Evolutionary conservation across 2,113 vertebrate genomes (phyloP), one percentile per base, ranked within the genome.

Genomic region (Indicator indicator): DNA sequence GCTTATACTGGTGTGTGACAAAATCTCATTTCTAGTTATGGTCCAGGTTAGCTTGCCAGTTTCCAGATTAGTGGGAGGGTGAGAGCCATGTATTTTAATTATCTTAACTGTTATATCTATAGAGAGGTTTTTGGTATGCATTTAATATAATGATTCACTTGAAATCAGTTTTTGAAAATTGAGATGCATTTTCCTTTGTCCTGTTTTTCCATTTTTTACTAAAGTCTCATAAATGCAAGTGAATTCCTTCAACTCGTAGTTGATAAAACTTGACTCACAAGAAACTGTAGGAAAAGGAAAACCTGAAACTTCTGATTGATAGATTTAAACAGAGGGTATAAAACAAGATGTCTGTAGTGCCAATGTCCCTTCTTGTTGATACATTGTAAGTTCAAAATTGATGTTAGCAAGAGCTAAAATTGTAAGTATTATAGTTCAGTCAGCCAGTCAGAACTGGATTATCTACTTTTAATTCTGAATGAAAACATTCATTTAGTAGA

Each of bases 251-350:
- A 95, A 33, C 5, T 11, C 91, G 27, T 95, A 81, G 84, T 82
- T 92, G 83, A 76, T 97, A 96, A 95, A 94, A 68, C 63, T 68
- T 95, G 62, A 75, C 81, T 95, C 78, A 59, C 20, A 92, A 94
- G 68, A 92, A 60, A 83, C 33, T 80, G 65, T 75, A 94, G 79
- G 20, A 92, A 73, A 93, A 80, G 65, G 79, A 93, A 96, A 95
- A 20, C 6, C 4, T 20, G 19, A 95, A 83, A 86, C n/a, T 11
- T 76, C 83, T 88, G 83, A 92, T 58, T 63, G 75, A 81, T 86
- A 90, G 52, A 80, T 76, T 33, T 83, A 24, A 76, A 54, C 23
- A 68, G 36, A 89, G 44, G 5, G 3, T 83, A 62, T 77, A 86
- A 92, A 96, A 86, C 86, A n/a, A 92, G 44, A 33, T 91, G 82